Evolutionary conservation across 92 coral and sea anemone species (phyloP).

Genomic region (Isaurus tuberculatus): DNA sequence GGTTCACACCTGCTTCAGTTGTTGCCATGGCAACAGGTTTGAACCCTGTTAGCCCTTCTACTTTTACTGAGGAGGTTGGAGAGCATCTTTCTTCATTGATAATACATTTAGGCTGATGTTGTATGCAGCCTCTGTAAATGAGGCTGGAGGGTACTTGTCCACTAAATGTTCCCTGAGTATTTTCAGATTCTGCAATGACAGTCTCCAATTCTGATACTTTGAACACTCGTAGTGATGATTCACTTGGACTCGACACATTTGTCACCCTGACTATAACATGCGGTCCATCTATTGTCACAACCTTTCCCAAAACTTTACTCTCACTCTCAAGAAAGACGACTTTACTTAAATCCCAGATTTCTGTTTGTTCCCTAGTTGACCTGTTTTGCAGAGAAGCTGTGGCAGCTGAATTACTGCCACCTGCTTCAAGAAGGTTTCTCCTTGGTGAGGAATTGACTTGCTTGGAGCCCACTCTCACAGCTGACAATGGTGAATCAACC

Average conservation of each 20-base stretch:
- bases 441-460: background rate
- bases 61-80: slow-evolving; percentile 15
- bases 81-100: slow-evolving; percentile 47
- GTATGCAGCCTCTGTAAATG: slow-evolving; percentile 83
- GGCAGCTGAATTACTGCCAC: background rate
- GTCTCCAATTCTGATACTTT: slow-evolving; percentile 87
- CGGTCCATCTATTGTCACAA: slow-evolving; percentile 91
- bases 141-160: slow-evolving; percentile 60
- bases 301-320: slow-evolving; percentile 82
- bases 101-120: slow-evolving; percentile 77
- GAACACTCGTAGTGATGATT: slow-evolving; percentile 79
- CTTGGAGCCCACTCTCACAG: slow-evolving; percentile 22
- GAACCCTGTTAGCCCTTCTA: slow-evolving; percentile 72
- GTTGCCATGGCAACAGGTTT: slow-evolving; percentile 85
- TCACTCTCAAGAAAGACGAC: slow-evolving; percentile 91
- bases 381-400: background rate
- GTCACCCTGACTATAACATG: slow-evolving; percentile 87
- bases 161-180: slow-evolving; percentile 49
- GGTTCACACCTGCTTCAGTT: slow-evolving; percentile 76
- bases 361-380: slow-evolving; percentile 50
- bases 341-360: slow-evolving; percentile 85
- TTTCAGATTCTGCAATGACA: slow-evolving; percentile 57
- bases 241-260: slow-evolving; percentile 50
- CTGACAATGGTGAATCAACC: slow-evolving; percentile 43
- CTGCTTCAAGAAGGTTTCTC: slow-evolving; percentile 22